Base-by-base conservation (phyloP, 2,888 invertebrate genomes). In the Archips xylosteana region DNA sequence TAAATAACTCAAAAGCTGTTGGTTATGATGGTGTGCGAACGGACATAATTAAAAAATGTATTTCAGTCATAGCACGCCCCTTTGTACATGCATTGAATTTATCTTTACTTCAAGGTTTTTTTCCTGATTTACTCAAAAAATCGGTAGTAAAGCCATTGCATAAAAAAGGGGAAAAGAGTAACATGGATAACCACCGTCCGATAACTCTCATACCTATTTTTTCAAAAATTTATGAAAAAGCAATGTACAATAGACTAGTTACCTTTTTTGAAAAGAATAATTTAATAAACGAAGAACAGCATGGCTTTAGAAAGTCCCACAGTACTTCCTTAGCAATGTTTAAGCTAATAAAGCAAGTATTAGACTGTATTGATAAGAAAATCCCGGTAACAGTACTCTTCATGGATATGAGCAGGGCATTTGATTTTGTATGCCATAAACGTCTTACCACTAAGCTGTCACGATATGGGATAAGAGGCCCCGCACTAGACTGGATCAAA, bases 401-500 rank as follows among this genome's bases (percentile, higher is more conserved):
- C 10, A 57, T 57, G 57, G 57, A 57, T 32, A 57, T 45, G 6
- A 45, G 45, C 9, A 45, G 9, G 49, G 49, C 49, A 5, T 49
- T 49, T n/a, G 49, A n/a, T 12, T 57, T 57, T 57, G 57, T 57
- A 15, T 62, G 61, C 42, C 61, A 62, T n/a, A 42, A 62, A 32
- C 61, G 61, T 42, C 61, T 62, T 62, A 62, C 32, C 13, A 10
- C 2, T 42, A 62, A 42, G 10, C 15, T 62, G 15, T 62, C 61
- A 23, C 61, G 61, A 62, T 62, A 62, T 15, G 61, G 61, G 15
- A 62, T 62, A 62, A 62, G 61, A 15, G 61, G 61, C 8, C 61
- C 23, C 23, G 23, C 23, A 23, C 23, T 23, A 23, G 23, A 23
- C 23, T 23, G 23, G 23, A 23, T 23, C 42, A 62, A 15, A 42